phyloP scores from a whole-genome alignment of 2,113 vertebrate species.

The Corythornis vintsioides region DNA sequence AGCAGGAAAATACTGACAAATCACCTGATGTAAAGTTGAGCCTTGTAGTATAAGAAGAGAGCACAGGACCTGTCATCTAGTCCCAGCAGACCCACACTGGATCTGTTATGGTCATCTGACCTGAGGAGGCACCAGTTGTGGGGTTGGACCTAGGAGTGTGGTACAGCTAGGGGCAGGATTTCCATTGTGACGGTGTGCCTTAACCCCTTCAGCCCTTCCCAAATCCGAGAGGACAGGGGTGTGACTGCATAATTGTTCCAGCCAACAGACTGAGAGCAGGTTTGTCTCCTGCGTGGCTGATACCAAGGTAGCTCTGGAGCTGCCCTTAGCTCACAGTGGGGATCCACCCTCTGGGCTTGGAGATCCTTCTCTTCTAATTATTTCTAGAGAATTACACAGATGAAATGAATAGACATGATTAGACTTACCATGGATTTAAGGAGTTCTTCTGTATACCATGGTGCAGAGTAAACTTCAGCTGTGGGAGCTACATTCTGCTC shows the following conservation, averaged over 20 bases:
- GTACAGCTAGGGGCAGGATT: neutral
- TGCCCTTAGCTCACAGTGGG: neutral
- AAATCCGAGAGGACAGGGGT: neutral
- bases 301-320: slow-evolving; percentile 25
- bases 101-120: neutral
- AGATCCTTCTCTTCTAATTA: slow-evolving; percentile 56
- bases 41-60: neutral
- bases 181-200: neutral
- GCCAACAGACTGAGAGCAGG: neutral
- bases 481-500: neutral
- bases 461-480: neutral
- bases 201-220: neutral
- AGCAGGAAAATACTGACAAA: slow-evolving; percentile 45
- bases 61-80: neutral
- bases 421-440: neutral
- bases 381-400: slow-evolving; percentile 42
- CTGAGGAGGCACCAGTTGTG: neutral
- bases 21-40: neutral
- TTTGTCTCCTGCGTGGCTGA: neutral
- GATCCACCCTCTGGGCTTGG: neutral
- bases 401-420: neutral
- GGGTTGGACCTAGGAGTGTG: neutral
- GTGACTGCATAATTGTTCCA: neutral
- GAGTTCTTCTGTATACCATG: neutral
- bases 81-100: neutral